Conservation (phyloP, 2,888 invertebrate species). For the Aspidiotus destructor region DNA sequence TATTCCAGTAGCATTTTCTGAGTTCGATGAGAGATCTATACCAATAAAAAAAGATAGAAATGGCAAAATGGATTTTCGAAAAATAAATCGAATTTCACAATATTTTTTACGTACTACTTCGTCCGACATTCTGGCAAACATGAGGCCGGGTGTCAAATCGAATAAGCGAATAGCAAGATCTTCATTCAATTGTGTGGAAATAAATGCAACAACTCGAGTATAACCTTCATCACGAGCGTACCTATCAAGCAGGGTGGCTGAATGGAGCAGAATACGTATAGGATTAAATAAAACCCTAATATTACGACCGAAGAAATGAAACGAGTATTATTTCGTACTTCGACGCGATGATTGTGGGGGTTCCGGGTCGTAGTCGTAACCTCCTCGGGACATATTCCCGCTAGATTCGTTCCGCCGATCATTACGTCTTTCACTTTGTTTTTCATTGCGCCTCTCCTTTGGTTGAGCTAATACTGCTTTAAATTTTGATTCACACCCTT, state of each 20-base stretch:
- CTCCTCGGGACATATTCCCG: no score
- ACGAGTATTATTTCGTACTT: no score
- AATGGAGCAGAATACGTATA: neutral
- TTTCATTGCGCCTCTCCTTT: conserved; percentile 44
- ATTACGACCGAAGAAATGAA: no score
- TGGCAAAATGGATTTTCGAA: neutral
- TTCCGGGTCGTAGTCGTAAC: no score
- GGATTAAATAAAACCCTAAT: no score
- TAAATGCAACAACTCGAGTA: conserved; percentile 8
- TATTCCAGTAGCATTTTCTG: conserved; percentile 43
- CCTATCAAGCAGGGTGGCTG: neutral
- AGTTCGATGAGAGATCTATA: conserved; percentile 1
- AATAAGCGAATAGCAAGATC: neutral
- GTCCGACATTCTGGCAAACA: neutral
- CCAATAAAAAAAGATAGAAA: no score
- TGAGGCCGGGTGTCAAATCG: conserved; percentile 2
- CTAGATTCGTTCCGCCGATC: no score
- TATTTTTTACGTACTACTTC: neutral
- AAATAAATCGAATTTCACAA: neutral
- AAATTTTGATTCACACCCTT: conserved; percentile 62
- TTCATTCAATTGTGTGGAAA: conserved; percentile 8
- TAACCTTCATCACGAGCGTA: conserved; percentile 6
- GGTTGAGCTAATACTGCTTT: conserved; percentile 85
- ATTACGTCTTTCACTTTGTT: no score
- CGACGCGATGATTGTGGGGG: no score